Percentiles rank a stretch among this genome's conserved stretches.
These are phyloP conservation scores for Damaliscus lunatus DNA, from an alignment of 2,113 vertebrate genomes.

Conservation along the genomic window DNA sequence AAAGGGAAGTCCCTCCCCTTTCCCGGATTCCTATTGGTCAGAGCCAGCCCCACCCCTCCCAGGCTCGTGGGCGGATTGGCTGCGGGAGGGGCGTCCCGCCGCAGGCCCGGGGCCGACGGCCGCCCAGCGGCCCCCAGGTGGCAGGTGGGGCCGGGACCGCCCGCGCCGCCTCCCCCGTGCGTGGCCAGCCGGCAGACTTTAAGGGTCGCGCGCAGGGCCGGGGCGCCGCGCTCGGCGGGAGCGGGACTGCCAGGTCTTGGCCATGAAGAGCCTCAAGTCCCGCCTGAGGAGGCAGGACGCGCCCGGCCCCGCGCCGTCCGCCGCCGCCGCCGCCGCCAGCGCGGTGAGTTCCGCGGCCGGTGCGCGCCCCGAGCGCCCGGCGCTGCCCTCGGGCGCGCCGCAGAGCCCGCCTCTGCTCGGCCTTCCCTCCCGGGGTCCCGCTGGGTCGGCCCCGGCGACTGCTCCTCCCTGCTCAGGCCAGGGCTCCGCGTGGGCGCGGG, in stretches of 20 bases:
- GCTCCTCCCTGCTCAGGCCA: not conserved
- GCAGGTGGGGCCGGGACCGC: slow-evolving; percentile 50
- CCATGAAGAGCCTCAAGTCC: slow-evolving; percentile 95
- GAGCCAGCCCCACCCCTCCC: not conserved
- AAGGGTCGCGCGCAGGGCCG: not conserved
- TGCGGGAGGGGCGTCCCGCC: not conserved
- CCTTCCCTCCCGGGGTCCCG: rapidly evolving
- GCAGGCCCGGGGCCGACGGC: not conserved
- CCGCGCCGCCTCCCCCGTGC: not conserved
- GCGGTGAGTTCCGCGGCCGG: slow-evolving; percentile 66
- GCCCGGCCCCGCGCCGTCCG: slow-evolving; percentile 74
- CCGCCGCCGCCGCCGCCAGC: slow-evolving; percentile 37
- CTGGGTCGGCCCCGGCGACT: not conserved
- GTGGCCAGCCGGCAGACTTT: not conserved
- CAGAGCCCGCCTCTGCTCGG: not conserved
- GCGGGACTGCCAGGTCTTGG: not conserved
- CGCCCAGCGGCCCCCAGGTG: not conserved
- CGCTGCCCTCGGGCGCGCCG: not conserved
- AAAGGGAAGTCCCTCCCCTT: slow-evolving; percentile 75
- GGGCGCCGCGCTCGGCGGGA: not conserved
- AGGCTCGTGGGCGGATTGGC: slow-evolving; percentile 41
- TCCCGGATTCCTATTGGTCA: slow-evolving; percentile 51
- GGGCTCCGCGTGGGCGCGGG: not conserved
- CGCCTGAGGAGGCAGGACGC: slow-evolving; percentile 92
- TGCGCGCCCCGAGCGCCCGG: not conserved